These are phyloP conservation scores for Platygyra sinensis DNA, from an alignment of 64 coral and sea anemone species.

Conservation along the genomic window DNA sequence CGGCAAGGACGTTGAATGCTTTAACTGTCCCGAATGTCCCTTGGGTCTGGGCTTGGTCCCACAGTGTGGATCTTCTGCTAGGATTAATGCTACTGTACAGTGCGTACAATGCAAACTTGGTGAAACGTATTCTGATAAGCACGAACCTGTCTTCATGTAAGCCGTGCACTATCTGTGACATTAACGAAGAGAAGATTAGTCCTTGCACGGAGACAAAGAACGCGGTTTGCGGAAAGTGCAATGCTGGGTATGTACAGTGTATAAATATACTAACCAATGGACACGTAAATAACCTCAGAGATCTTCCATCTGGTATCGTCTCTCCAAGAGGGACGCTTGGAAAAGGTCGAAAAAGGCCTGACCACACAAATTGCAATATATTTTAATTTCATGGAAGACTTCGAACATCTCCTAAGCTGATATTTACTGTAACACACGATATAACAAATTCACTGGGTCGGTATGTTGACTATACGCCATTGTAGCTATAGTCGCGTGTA, in stretches of 20 bases:
- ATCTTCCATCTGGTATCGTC: too few relatives aligned
- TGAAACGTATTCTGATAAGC: constrained; percentile 42
- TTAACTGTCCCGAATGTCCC: constrained; percentile 66
- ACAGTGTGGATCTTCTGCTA: constrained; percentile 64
- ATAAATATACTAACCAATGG: too few relatives aligned
- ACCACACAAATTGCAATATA: too few relatives aligned
- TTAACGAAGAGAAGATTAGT: constrained; percentile 62
- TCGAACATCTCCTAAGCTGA: too few relatives aligned
- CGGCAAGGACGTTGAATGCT: constrained; percentile 3
- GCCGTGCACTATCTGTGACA: constrained; percentile 72
- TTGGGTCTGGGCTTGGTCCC: constrained; percentile 62
- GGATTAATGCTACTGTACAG: not conserved
- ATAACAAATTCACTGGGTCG: too few relatives aligned
- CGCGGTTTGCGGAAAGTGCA: constrained; percentile 76
- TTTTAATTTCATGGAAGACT: too few relatives aligned
- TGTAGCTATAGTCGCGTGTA: too few relatives aligned
- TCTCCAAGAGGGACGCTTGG: too few relatives aligned
- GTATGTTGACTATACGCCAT: too few relatives aligned
- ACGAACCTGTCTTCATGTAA: constrained; percentile 76
- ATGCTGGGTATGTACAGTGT: constrained; percentile 62
- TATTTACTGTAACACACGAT: too few relatives aligned
- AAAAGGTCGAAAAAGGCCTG: too few relatives aligned
- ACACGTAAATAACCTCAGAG: too few relatives aligned
- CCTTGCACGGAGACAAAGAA: constrained; percentile 67
- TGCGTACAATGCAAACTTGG: constrained; percentile 60